Conservation (phyloP, 2,797 vertebrate genomes). For the Channallabes apus region DNA sequence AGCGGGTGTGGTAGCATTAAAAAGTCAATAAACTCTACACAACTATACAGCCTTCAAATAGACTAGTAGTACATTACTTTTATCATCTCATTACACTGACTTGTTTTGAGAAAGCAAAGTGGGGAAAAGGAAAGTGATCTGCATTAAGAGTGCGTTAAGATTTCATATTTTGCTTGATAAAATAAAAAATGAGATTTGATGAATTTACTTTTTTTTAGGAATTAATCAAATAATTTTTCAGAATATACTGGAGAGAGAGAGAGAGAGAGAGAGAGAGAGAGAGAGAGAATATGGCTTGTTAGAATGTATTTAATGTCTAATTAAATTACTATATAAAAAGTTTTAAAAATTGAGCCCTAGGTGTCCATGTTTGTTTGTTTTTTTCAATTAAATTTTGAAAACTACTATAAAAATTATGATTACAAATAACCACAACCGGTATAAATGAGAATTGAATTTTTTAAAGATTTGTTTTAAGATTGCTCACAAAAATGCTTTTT, state of each 20-base stretch:
- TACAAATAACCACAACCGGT: no score
- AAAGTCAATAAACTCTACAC: neutral
- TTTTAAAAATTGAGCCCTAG: neutral
- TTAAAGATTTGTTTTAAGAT: no score
- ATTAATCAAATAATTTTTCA: neutral
- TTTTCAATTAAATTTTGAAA: neutral
- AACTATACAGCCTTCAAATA: neutral
- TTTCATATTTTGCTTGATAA: neutral
- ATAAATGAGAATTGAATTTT: no score
- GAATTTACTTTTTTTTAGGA: no score
- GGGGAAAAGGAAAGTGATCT: neutral
- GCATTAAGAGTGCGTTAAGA: neutral
- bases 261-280: no score
- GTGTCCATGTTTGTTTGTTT: neutral
- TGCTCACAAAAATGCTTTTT: no score
- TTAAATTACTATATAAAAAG: no score
- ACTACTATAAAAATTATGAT: neutral
- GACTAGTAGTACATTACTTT: neutral
- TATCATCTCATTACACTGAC: neutral
- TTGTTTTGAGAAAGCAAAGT: neutral
- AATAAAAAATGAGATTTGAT: neutral
- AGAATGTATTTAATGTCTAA: neutral
- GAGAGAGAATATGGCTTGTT: no score
- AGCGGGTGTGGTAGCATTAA: no score
- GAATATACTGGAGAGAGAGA: no score